These are phyloP conservation scores for Tympanuchus pallidicinctus DNA, from an alignment of 2,113 vertebrate genomes.

Conservation along the genomic window DNA sequence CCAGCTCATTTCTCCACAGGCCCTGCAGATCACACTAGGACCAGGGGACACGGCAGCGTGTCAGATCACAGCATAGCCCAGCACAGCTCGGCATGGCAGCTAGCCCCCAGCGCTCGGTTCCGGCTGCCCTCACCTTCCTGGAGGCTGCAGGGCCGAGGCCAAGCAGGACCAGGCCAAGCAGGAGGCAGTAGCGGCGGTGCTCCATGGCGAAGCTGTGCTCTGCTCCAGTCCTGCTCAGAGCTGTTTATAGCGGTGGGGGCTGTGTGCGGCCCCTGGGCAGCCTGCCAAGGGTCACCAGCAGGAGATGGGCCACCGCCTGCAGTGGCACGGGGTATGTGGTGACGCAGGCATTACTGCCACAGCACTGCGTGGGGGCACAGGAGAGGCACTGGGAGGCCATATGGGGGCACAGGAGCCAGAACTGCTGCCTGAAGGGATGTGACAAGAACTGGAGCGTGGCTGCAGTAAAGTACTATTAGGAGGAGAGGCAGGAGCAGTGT, in stretches of 20 bases:
- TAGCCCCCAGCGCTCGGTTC: rapidly evolving
- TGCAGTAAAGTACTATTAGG: background rate
- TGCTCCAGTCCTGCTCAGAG: rapidly evolving
- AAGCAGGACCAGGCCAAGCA: background rate
- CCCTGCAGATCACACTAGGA: background rate
- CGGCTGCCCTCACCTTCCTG: background rate
- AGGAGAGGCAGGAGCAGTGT: background rate
- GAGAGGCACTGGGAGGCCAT: background rate
- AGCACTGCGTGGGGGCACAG: background rate
- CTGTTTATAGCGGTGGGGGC: background rate
- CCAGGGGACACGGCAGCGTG: background rate
- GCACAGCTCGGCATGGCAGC: background rate
- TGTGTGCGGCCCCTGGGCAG: rapidly evolving
- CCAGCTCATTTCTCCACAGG: background rate
- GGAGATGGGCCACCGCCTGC: background rate
- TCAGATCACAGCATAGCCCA: background rate
- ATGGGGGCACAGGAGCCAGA: background rate
- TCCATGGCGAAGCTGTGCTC: background rate
- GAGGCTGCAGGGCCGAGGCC: rapidly evolving
- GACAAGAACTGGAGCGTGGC: background rate
- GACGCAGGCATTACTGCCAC: background rate
- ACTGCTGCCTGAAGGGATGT: background rate
- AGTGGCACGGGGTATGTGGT: too few species aligned
- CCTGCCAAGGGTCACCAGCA: background rate
- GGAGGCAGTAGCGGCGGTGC: background rate